Percentiles rank a stretch among this genome's conserved stretches.
Conservation (phyloP, 2,797 vertebrate genomes). For the Pipistrellus pipistrellus region DNA sequence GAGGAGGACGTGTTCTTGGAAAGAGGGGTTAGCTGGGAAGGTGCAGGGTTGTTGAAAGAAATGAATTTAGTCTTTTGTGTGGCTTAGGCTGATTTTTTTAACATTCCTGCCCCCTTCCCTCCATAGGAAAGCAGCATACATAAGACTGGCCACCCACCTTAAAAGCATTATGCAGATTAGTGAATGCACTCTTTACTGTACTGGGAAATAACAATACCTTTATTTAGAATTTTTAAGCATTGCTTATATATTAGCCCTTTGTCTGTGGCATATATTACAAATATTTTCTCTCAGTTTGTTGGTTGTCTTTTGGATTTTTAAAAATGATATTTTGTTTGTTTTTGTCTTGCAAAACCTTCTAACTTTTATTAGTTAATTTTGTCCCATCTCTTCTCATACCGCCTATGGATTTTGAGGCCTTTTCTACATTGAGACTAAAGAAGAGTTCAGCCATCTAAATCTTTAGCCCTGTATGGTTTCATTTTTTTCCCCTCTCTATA, state of each 20-base stretch:
- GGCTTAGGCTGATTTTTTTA: not conserved
- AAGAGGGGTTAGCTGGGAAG: not conserved
- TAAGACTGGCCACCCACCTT: not conserved
- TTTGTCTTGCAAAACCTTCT: not conserved
- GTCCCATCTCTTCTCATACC: not conserved
- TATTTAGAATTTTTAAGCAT: not conserved
- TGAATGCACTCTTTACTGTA: not conserved
- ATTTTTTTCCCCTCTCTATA: not conserved
- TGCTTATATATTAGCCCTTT: not conserved
- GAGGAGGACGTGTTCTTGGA: fast-evolving
- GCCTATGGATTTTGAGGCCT: not conserved
- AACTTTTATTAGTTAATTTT: slow-evolving; percentile 5
- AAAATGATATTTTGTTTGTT: slow-evolving; percentile 9
- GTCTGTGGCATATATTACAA: not conserved
- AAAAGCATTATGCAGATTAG: not conserved
- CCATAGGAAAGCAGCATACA: not conserved
- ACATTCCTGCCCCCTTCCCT: not conserved
- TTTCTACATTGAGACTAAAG: not conserved
- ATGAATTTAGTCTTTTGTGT: not conserved
- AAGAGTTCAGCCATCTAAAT: not conserved
- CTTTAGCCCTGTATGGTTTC: not conserved
- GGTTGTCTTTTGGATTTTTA: not conserved
- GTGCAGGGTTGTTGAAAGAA: not conserved
- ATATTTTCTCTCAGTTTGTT: not conserved
- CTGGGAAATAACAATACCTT: not conserved